Conservation (phyloP, 2,888 invertebrate species). For the Apamea anceps region DNA sequence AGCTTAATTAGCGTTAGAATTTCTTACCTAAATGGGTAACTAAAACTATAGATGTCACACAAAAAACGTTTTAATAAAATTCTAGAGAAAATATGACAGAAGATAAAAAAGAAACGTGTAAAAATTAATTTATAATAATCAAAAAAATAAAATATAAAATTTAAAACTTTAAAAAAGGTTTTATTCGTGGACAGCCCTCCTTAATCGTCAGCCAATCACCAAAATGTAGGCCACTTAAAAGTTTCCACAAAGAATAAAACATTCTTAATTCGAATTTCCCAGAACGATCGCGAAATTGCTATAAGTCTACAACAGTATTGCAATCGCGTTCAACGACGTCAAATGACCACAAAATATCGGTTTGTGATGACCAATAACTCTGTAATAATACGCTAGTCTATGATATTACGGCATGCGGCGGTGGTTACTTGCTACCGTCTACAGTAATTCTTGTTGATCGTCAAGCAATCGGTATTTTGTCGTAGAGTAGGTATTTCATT, state of each 20-base stretch:
- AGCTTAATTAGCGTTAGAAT: conserved; percentile 22
- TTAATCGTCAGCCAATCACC: conserved; percentile 7
- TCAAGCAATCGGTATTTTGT: conserved; percentile 49
- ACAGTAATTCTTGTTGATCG: conserved; percentile 67
- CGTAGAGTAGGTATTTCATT: conserved; percentile 48
- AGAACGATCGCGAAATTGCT: conserved; percentile 63
- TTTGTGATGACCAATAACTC: conserved; percentile 74
- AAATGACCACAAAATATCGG: conserved; percentile 81
- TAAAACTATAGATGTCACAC: neutral
- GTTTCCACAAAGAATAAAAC: conserved; percentile 32
- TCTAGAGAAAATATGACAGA: neutral
- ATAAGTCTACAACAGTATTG: conserved; percentile 69
- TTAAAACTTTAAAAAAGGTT: neutral
- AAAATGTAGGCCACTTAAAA: conserved; percentile 19
- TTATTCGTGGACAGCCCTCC: neutral
- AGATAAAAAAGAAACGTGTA: neutral
- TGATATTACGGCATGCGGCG: conserved; percentile 65
- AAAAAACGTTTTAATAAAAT: neutral
- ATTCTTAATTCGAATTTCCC: conserved; percentile 51
- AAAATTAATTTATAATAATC: neutral
- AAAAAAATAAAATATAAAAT: too few relatives aligned
- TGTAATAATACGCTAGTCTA: conserved; percentile 67
- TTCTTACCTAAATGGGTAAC: neutral
- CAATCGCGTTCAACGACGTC: conserved; percentile 67
- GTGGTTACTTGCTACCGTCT: conserved; percentile 68